Conservation (phyloP, 2,888 invertebrate species). For the Cactoblastis cactorum region DNA sequence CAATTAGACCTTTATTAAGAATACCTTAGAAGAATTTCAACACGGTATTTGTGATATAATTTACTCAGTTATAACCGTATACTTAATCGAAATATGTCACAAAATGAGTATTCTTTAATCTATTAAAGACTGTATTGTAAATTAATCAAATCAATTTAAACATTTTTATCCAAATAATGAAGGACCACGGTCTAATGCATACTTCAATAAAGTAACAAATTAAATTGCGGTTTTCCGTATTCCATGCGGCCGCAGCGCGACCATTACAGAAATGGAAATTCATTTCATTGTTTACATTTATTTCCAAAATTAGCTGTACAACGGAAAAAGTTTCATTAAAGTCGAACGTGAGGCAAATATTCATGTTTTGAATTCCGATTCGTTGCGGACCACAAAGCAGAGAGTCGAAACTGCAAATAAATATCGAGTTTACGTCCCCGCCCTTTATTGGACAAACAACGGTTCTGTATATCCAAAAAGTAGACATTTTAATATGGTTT, state of each 20-base stretch:
- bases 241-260: neutral
- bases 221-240: neutral
- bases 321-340: constrained; percentile 34
- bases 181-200: neutral
- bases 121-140: too few relatives aligned
- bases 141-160: too few relatives aligned
- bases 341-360: constrained; percentile 29
- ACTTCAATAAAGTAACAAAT: neutral
- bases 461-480: neutral
- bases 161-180: neutral
- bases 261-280: constrained; percentile 14
- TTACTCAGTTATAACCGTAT: too few relatives aligned
- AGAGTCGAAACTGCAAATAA: neutral
- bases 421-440: constrained; percentile 2
- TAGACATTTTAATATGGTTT: neutral
- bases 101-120: too few relatives aligned
- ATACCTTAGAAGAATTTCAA: too few relatives aligned
- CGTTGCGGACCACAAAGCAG: constrained; percentile 8
- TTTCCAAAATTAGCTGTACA: constrained; percentile 14
- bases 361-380: constrained; percentile 7
- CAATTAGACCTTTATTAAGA: too few relatives aligned
- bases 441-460: neutral
- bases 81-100: too few relatives aligned
- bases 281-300: constrained; percentile 17
- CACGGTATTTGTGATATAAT: too few relatives aligned